phyloP scores from a whole-genome alignment of 1,140 invertebrate genomes.

The Limonius californicus region DNA sequence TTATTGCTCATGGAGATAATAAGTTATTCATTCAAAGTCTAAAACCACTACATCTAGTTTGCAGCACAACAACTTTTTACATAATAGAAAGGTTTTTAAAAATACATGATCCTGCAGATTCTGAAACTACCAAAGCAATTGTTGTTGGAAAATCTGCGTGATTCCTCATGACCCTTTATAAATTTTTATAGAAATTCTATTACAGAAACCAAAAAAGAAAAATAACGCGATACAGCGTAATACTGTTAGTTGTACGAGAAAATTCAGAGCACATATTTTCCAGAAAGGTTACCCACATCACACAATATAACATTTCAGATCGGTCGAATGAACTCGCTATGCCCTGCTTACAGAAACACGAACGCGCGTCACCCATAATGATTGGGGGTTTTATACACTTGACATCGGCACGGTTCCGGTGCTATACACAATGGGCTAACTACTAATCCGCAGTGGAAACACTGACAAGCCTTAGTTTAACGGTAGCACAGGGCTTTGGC shows the following conservation, averaged over 20 bases:
- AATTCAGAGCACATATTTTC: neutral
- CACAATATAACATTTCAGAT: conserved; percentile 1
- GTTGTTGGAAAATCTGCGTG: no score
- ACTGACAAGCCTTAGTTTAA: no score
- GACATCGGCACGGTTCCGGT: neutral
- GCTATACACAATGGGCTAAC: neutral
- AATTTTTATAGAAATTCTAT: neutral
- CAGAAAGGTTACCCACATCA: conserved; percentile 1
- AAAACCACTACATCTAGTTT: no score
- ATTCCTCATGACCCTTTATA: no score
- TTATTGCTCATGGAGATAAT: no score
- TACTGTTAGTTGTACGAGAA: neutral
- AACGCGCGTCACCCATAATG: conserved; percentile 1
- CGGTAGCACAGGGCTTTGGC: no score
- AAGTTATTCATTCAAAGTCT: no score
- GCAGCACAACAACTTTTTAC: no score
- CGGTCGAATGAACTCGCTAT: neutral
- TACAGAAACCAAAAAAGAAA: neutral
- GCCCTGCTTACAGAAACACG: conserved; percentile 1
- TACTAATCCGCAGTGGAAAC: neutral
- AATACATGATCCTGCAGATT: no score
- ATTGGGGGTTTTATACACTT: neutral
- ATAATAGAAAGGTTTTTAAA: no score
- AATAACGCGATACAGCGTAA: neutral
- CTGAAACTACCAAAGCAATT: no score